These are phyloP conservation scores for Heliconius nattereri DNA, from an alignment of 1,140 invertebrate genomes.

Conservation along the genomic window DNA sequence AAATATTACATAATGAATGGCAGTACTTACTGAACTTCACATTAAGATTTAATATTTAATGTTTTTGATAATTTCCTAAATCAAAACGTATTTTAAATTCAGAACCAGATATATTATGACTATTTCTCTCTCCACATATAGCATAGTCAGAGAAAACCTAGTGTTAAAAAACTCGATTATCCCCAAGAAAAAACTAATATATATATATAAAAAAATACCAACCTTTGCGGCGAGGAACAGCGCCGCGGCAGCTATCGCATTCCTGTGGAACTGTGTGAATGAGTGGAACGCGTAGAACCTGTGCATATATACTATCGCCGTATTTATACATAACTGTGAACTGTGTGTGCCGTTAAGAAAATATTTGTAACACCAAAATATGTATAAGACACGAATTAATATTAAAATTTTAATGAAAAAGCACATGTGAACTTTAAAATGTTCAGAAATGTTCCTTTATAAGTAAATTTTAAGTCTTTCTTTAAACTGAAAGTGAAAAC, in stretches of 20 bases:
- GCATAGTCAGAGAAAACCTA: background rate
- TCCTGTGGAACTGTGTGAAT: slow-evolving; percentile 78
- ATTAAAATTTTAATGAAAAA: background rate
- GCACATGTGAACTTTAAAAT: no score
- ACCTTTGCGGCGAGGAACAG: slow-evolving; percentile 97
- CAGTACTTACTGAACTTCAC: no score
- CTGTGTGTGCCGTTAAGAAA: slow-evolving; percentile 64
- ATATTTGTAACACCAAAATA: slow-evolving; percentile 24
- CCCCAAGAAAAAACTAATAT: background rate
- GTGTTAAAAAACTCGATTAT: no score
- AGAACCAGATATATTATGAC: no score
- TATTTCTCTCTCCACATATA: background rate
- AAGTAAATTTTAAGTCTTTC: no score
- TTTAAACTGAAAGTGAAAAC: no score
- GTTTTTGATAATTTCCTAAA: no score
- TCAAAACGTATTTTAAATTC: no score
- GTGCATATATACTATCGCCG: slow-evolving; percentile 97
- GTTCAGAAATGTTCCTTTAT: no score
- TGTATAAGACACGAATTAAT: background rate
- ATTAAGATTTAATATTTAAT: no score
- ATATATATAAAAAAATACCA: slow-evolving; percentile 17
- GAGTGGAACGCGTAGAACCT: slow-evolving; percentile 95
- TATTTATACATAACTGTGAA: slow-evolving; percentile 77
- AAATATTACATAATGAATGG: no score
- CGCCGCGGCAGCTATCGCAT: slow-evolving; percentile 84